Base-by-base conservation (phyloP, 2,113 vertebrate species). In the Rhabdornis inornatus region DNA sequence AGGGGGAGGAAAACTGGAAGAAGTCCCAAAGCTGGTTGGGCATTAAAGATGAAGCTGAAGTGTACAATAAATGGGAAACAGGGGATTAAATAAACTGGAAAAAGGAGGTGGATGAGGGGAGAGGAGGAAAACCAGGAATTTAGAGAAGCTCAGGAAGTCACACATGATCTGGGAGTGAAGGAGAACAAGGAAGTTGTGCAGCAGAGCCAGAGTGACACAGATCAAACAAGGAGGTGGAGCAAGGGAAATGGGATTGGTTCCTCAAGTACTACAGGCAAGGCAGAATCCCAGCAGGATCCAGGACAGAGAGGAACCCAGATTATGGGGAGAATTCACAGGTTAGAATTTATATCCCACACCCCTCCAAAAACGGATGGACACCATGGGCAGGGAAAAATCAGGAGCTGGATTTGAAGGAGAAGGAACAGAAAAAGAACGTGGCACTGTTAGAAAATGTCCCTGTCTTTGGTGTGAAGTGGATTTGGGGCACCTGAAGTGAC, bases 61-160 rank as follows among this genome's bases (percentile, higher is more conserved):
- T 11, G 21, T 4, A 31, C 10, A 42, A n/a, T 18, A 80, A 68
- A 66, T 1, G 1, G 15, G 55, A 12, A 50, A 52, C 0, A 42
- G 6, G 33, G 27, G 18, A 70, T 65, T 27, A 69, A 75, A 84
- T 42, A 60, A 74, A 53, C 5, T 9, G 47, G 37, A 15, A 25
- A 49, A 90, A 60, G 19, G 24, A 63, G n/a, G 53, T 22, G 37
- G 75, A 27, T 19, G 22, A 74, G 44, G 12, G 6, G 6, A 79
- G 23, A 37, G 55, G 28, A 23, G 53, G 6, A 35, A 57, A 75
- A 63, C 1, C 4, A 53, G 47, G 77, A 59, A 40, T 1, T 9
- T 0, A 53, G 20, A 52, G 42, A 13, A 59, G 53, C 33, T 64
- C 40, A 31, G 57, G 57, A 68, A 72, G 53, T 28, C 35, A 0